phyloP scores from a whole-genome alignment of 2,888 invertebrate species.

The Belgica antarctica region DNA sequence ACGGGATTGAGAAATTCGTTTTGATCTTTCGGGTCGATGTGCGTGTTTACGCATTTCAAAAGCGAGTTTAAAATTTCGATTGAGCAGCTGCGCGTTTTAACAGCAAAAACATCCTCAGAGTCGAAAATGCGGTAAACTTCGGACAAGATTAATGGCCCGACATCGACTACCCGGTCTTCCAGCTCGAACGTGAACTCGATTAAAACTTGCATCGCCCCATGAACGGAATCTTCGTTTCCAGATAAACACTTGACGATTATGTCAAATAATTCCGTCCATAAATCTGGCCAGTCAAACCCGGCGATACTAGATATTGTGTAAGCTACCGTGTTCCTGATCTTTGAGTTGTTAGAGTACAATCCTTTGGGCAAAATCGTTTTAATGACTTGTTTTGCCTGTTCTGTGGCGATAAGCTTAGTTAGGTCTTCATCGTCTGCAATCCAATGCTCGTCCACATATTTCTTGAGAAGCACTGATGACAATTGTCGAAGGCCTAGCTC shows the following conservation, averaged over 20 bases:
- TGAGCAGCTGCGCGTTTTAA: slow-evolving; percentile 64
- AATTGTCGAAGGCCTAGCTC: slow-evolving; percentile 62
- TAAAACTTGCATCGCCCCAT: slow-evolving; percentile 70
- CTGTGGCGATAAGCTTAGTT: slow-evolving; percentile 58
- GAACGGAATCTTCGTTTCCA: slow-evolving; percentile 62
- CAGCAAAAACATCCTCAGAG: slow-evolving; percentile 59
- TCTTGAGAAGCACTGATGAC: slow-evolving; percentile 68
- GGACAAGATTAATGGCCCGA: slow-evolving; percentile 67
- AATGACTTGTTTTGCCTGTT: slow-evolving; percentile 62
- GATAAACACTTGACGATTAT: slow-evolving; percentile 64
- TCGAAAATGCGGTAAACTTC: slow-evolving; percentile 69
- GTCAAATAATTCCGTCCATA: slow-evolving; percentile 68
- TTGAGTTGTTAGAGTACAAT: slow-evolving; percentile 65
- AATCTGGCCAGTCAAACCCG: slow-evolving; percentile 70
- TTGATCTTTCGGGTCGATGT: slow-evolving; percentile 56
- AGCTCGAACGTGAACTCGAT: slow-evolving; percentile 64
- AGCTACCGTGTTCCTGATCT: slow-evolving; percentile 66
- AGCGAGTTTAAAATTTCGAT: slow-evolving; percentile 67
- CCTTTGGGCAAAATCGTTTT: slow-evolving; percentile 65
- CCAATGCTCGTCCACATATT: slow-evolving; percentile 72
- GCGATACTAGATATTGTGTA: slow-evolving; percentile 71
- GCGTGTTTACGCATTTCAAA: slow-evolving; percentile 53
- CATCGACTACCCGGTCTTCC: slow-evolving; percentile 63
- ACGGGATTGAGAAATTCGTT: slow-evolving; percentile 64
- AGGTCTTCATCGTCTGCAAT: slow-evolving; percentile 58